Evolutionary conservation across 2,113 vertebrate genomes (phyloP).

Genomic region (Clupea harengus): DNA sequence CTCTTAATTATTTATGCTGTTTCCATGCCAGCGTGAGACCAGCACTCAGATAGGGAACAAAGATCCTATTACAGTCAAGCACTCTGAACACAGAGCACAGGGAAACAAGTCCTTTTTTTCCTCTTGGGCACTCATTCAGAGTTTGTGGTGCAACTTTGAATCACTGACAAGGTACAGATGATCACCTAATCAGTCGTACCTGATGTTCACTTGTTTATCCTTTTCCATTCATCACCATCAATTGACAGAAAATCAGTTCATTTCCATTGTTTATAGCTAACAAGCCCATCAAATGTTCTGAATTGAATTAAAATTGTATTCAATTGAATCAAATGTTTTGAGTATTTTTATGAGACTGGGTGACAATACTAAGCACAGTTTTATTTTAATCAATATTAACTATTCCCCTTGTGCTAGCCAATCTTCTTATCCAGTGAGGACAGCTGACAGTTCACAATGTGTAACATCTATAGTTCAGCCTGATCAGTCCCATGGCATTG

Average conservation of each 20-base stretch:
- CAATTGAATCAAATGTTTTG: too few relatives aligned
- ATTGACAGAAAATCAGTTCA: neutral
- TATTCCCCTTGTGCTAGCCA: neutral
- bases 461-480: neutral
- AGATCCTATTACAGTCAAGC: slow-evolving; percentile 27
- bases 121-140: neutral
- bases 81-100: neutral
- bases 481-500: neutral
- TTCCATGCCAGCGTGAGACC: slow-evolving; percentile 46
- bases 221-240: neutral
- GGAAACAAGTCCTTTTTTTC: neutral
- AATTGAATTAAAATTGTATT: too few relatives aligned
- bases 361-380: neutral
- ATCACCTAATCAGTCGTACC: too few relatives aligned
- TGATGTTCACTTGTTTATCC: neutral
- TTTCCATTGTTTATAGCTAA: neutral
- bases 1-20: slow-evolving; percentile 67
- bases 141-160: neutral
- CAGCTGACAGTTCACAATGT: neutral
- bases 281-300: too few relatives aligned
- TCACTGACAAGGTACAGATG: neutral
- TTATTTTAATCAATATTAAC: neutral
- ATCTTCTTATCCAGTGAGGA: neutral
- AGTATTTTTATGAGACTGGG: neutral
- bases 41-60: neutral